These are phyloP conservation scores for Amniataba percoides DNA, from an alignment of 2,797 vertebrate species.

Conservation along the genomic window DNA sequence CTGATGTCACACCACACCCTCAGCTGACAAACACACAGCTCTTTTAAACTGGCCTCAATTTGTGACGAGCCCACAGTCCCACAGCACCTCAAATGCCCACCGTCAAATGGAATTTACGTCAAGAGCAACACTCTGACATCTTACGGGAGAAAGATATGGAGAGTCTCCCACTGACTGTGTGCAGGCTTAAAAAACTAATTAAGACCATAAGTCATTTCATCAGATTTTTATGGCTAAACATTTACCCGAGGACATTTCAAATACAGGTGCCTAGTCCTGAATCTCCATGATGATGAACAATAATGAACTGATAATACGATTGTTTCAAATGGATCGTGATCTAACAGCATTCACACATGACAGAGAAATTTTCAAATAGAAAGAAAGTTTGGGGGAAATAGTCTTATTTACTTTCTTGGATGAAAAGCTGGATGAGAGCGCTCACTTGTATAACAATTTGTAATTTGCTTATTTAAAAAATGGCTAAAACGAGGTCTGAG, in stretches of 20 bases:
- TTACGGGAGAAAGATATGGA: not conserved
- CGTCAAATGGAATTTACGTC: slow-evolving; percentile 1
- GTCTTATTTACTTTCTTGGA: not conserved
- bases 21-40: slow-evolving; percentile 31
- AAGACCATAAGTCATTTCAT: not conserved
- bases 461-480: not conserved
- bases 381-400: not conserved
- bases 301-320: not conserved
- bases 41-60: slow-evolving; percentile 25
- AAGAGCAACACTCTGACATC: slow-evolving; percentile 19
- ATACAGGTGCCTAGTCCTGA: not conserved
- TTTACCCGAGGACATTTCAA: not conserved
- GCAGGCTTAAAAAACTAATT: not conserved
- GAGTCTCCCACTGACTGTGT: not conserved
- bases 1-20: slow-evolving; percentile 58
- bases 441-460: not conserved
- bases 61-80: slow-evolving; percentile 5
- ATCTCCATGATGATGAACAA: not conserved
- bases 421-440: not conserved
- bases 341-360: not conserved
- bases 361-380: not conserved
- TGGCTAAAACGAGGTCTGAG: not conserved
- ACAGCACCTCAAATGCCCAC: not conserved
- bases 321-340: not conserved
- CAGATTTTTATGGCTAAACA: not conserved